These are phyloP conservation scores for Muscicapa adusta DNA, from an alignment of 2,113 vertebrate species.

Conservation along the genomic window DNA sequence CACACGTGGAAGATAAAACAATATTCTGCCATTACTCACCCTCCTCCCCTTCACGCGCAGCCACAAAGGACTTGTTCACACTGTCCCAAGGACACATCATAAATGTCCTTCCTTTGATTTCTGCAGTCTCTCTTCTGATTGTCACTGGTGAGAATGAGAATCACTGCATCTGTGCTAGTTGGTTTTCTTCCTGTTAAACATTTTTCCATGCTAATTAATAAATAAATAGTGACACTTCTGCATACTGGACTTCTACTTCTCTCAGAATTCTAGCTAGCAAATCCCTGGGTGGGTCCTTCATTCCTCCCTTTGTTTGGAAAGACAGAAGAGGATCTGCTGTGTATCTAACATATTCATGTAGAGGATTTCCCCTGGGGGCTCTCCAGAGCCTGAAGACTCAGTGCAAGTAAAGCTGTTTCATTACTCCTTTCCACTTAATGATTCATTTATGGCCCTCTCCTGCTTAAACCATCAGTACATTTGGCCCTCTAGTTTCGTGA, in stretches of 20 bases:
- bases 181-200: background rate
- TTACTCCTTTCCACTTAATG: background rate
- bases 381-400: background rate
- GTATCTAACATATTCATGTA: background rate
- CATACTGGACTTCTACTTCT: background rate
- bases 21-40: background rate
- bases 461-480: background rate
- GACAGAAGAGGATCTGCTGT: background rate
- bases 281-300: background rate
- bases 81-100: background rate
- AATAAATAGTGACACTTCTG: background rate
- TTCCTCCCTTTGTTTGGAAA: background rate
- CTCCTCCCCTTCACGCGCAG: background rate
- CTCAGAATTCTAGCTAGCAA: background rate
- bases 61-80: background rate
- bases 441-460: background rate
- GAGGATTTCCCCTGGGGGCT: background rate
- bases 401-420: background rate
- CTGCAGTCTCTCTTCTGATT: background rate
- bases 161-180: background rate
- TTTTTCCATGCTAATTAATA: background rate
- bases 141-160: background rate
- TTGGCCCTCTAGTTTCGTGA: background rate
- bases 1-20: background rate
- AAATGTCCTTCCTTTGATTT: background rate